A percentile compares a stretch with the other conserved stretches of the same genome.
These are phyloP conservation scores for Hyposoter dolosus DNA, from an alignment of 2,888 invertebrate species.

Conservation along the genomic window DNA sequence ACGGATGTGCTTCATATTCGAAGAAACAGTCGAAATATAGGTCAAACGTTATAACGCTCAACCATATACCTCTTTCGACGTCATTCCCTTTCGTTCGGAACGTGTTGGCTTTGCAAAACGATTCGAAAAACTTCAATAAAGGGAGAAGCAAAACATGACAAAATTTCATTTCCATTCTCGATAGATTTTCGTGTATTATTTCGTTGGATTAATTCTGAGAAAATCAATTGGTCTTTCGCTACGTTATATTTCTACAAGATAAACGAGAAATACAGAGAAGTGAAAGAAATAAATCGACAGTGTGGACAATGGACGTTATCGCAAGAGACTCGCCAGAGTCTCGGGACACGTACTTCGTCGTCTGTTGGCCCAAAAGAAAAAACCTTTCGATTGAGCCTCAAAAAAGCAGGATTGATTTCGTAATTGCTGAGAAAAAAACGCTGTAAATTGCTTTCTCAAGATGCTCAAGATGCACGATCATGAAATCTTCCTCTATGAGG, in stretches of 20 bases:
- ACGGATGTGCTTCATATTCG: not conserved
- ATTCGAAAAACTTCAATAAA: not conserved
- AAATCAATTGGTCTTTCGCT: not conserved
- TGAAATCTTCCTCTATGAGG: too few relatives aligned
- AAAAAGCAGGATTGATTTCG: too few relatives aligned
- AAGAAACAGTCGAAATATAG: not conserved
- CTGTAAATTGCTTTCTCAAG: too few relatives aligned
- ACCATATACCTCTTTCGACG: not conserved
- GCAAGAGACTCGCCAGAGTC: too few relatives aligned
- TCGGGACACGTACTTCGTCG: too few relatives aligned
- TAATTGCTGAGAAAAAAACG: too few relatives aligned
- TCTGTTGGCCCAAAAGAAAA: too few relatives aligned
- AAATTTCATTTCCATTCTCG: not conserved
- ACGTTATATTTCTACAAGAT: not conserved
- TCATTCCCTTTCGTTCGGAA: not conserved
- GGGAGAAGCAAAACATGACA: not conserved
- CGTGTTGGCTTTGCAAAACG: not conserved
- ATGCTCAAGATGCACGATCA: too few relatives aligned
- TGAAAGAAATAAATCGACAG: not conserved
- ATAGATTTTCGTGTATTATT: too few relatives aligned
- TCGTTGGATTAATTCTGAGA: not conserved
- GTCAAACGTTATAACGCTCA: not conserved
- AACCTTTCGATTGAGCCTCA: too few relatives aligned
- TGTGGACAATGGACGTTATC: not conserved
- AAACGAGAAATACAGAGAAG: not conserved